phyloP scores from a whole-genome alignment of 2,888 invertebrate genomes.

The Hedychridium roseum region DNA sequence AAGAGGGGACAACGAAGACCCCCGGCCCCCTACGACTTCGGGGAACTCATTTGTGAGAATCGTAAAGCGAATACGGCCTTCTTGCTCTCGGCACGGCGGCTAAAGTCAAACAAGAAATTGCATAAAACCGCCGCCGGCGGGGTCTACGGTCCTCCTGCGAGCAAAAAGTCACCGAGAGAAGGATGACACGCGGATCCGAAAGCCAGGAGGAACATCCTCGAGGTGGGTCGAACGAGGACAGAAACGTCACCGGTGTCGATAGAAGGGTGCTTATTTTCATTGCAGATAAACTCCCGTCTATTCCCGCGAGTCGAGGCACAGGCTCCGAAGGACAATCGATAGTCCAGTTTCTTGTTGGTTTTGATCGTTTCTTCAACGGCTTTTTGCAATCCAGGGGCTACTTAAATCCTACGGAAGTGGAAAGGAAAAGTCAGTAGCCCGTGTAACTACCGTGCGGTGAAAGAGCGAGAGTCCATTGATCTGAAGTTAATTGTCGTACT shows the following conservation, averaged over 20 bases:
- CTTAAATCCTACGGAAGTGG: conserved; percentile 13
- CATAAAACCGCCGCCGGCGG: conserved; percentile 29
- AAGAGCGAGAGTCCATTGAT: conserved; percentile 26
- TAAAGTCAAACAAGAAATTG: conserved; percentile 39
- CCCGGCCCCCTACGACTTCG: conserved; percentile 37
- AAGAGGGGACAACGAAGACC: conserved; percentile 4
- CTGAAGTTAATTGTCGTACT: conserved; percentile 32
- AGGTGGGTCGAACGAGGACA: too few relatives aligned
- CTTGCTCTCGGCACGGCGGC: conserved; percentile 33
- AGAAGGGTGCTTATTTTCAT: too few relatives aligned
- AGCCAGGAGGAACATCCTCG: too few relatives aligned
- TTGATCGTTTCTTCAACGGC: too few relatives aligned
- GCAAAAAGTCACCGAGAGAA: conserved; percentile 18
- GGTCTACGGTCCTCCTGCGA: too few relatives aligned
- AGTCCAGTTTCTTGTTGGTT: too few relatives aligned
- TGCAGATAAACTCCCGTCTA: too few relatives aligned
- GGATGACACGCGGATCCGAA: conserved; percentile 14
- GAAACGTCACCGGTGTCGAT: too few relatives aligned
- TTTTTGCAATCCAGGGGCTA: too few relatives aligned
- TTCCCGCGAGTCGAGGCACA: too few relatives aligned
- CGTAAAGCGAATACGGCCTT: conserved; percentile 45
- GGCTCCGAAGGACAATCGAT: too few relatives aligned
- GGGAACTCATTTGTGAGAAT: conserved; percentile 48
- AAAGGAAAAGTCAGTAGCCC: conserved; percentile 38
- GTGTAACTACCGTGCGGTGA: too few relatives aligned